Base-by-base conservation (phyloP, 2,797 vertebrate genomes). In the Falco concolor region DNA sequence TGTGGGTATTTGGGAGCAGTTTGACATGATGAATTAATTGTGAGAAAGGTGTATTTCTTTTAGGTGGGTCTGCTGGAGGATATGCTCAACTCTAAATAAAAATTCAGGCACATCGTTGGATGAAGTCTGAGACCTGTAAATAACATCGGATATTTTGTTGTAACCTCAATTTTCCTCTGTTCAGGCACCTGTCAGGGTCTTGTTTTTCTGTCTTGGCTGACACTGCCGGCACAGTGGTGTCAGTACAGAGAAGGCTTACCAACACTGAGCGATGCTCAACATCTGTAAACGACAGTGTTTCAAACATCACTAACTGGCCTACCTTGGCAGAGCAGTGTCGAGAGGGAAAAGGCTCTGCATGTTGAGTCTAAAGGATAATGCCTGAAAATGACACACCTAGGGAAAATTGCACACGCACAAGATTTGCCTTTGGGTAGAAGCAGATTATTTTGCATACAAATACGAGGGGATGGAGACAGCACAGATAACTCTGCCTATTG, bases 381-480 rank as follows among this genome's bases (percentile, higher is more conserved):
- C 89, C 42, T 60, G 59, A 40, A 93, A 95, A 80, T 27, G 32
- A 32, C 68, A 74, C 40, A 47, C 22, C 36, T 50, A 54, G 73
- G 70, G 64, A 75, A 91, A 89, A 87, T 24, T 38, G 63, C 50
- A 65, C 34, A 8, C 2, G 2, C 50, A 47, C 7, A 22, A 32
- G 61, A 42, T 78, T 76, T 85, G 68, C 86, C 68, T 87, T 80
- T 36, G 56, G 68, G 57, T 23, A 78, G 63, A 47, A 87, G 61
- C 24, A 82, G 81, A 74, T 94, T 70, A 42, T 90, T 94, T 81
- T 90, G 76, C 85, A 90, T 73, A 63, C 76, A 86, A 89, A 86
- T 91, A 61, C 7, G 19, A n/a, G 14, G 0, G n/a, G 32, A 54
- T 57, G 40, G 53, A 79, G 80, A 57, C 60, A 75, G 78, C 38